A percentile compares a stretch with the other conserved stretches of the same genome.
phyloP scores from a whole-genome alignment of 2,888 invertebrate genomes.

The Cheilosia scutellata region DNA sequence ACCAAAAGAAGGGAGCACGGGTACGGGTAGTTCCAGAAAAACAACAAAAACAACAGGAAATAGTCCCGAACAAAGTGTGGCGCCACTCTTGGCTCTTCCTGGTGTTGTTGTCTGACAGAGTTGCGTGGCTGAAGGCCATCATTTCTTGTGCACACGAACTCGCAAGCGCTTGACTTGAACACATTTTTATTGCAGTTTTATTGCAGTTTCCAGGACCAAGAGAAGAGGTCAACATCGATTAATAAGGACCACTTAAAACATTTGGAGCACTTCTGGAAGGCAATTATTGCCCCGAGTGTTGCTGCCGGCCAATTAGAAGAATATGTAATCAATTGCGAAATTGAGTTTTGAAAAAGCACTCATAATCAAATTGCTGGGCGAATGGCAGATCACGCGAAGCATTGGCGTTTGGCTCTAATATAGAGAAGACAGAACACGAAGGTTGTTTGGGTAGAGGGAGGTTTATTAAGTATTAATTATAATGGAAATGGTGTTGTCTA shows the following conservation, averaged over 20 bases:
- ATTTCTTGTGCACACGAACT: constrained; percentile 13
- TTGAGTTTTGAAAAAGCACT: constrained; percentile 21
- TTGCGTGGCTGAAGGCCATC: constrained; percentile 35
- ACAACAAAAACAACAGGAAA: background rate
- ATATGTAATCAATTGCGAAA: constrained; percentile 47
- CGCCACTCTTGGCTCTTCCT: background rate
- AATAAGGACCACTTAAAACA: constrained; percentile 15
- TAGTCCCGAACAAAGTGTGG: background rate
- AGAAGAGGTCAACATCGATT: constrained; percentile 31
- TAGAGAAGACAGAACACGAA: background rate
- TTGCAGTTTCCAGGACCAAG: constrained; percentile 28
- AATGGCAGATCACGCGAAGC: background rate
- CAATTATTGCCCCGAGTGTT: constrained; percentile 30
- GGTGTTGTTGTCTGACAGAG: constrained; percentile 5
- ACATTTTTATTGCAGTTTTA: constrained; percentile 25
- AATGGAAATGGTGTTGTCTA: too few relatives aligned
- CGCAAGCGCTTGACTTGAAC: constrained; percentile 30
- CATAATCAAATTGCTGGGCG: constrained; percentile 7
- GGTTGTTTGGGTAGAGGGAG: too few relatives aligned
- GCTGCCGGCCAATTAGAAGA: constrained; percentile 26
- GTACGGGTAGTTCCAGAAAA: background rate
- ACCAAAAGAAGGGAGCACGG: background rate
- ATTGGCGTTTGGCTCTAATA: background rate
- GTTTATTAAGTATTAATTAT: too few relatives aligned
- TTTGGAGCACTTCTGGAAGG: constrained; percentile 22